A percentile compares a stretch with the other conserved stretches of the same genome.
These are phyloP conservation scores for Siderastrea siderea DNA, from an alignment of 92 coral and sea anemone species.

Conservation along the genomic window DNA sequence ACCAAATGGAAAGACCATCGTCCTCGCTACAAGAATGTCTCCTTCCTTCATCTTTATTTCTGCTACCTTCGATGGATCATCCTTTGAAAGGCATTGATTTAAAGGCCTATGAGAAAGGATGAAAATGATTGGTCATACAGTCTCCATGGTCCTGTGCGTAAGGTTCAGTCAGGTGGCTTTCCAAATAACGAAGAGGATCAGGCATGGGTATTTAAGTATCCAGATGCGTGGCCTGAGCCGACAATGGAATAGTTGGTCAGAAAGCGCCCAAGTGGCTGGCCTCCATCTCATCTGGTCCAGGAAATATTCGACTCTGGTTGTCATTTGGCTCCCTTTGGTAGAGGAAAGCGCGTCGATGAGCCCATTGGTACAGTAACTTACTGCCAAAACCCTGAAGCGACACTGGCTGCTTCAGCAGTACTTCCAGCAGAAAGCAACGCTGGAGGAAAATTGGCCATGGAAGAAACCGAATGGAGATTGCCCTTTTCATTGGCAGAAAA, in stretches of 20 bases:
- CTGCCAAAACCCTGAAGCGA: slow-evolving; percentile 19
- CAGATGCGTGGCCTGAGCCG: slow-evolving; percentile 82
- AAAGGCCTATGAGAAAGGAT: not conserved
- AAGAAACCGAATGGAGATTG: slow-evolving; percentile 83
- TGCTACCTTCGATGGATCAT: slow-evolving; percentile 47
- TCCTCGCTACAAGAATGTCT: slow-evolving; percentile 63
- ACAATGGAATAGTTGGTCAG: slow-evolving; percentile 92
- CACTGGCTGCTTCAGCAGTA: slow-evolving; percentile 9
- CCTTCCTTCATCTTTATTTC: slow-evolving; percentile 61
- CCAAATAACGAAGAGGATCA: slow-evolving; percentile 65
- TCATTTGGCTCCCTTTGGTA: slow-evolving; percentile 86
- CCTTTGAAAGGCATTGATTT: not conserved
- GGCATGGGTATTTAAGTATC: slow-evolving; percentile 72
- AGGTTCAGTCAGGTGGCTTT: slow-evolving; percentile 45
- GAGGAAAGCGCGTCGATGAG: slow-evolving; percentile 74
- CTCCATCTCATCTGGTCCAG: slow-evolving; percentile 80
- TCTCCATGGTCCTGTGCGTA: slow-evolving; percentile 83
- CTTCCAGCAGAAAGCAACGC: not conserved
- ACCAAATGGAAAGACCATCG: slow-evolving; percentile 74
- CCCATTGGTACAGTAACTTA: slow-evolving; percentile 65
- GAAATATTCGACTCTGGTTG: slow-evolving; percentile 84
- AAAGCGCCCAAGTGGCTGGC: slow-evolving; percentile 81
- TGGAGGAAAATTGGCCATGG: slow-evolving; percentile 49
- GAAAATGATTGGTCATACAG: slow-evolving; percentile 10
- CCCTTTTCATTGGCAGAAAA: slow-evolving; percentile 89